Evolutionary conservation across 2,888 invertebrate genomes (phyloP).

Genomic region (Rhogogaster chlorosoma): DNA sequence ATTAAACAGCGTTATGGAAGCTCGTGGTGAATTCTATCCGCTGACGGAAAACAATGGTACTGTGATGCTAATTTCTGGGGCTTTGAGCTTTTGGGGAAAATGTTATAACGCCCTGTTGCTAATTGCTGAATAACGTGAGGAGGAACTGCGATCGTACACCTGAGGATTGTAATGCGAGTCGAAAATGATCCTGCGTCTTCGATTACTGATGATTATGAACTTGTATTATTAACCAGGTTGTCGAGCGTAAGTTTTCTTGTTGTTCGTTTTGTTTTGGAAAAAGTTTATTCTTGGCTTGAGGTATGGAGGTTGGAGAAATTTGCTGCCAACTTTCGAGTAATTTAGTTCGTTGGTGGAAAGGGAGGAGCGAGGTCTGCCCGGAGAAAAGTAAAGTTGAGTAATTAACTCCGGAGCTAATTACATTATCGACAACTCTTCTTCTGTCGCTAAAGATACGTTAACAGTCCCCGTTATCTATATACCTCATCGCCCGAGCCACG

Average conservation of each 20-base stretch:
- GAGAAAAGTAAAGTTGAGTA: constrained; percentile 32
- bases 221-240: neutral
- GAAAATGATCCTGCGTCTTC: neutral
- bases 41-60: neutral
- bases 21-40: neutral
- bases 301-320: neutral
- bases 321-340: neutral
- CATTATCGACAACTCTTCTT: constrained; percentile 40
- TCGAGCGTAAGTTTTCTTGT: neutral
- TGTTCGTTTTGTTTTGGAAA: neutral
- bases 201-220: neutral
- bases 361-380: neutral
- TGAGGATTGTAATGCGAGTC: neutral
- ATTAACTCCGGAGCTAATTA: constrained; percentile 40
- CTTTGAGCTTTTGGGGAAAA: neutral
- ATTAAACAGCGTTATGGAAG: neutral
- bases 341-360: neutral
- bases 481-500: neutral
- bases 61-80: neutral
- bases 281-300: neutral
- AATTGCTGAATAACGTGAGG: constrained; percentile 25
- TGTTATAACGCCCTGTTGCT: neutral
- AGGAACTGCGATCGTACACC: neutral
- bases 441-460: constrained; percentile 37
- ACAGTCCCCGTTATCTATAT: neutral